A percentile compares a stretch with the other conserved stretches of the same genome.
These are phyloP conservation scores for Sisyra terminalis DNA, from an alignment of 2,888 invertebrate genomes.

Conservation along the genomic window DNA sequence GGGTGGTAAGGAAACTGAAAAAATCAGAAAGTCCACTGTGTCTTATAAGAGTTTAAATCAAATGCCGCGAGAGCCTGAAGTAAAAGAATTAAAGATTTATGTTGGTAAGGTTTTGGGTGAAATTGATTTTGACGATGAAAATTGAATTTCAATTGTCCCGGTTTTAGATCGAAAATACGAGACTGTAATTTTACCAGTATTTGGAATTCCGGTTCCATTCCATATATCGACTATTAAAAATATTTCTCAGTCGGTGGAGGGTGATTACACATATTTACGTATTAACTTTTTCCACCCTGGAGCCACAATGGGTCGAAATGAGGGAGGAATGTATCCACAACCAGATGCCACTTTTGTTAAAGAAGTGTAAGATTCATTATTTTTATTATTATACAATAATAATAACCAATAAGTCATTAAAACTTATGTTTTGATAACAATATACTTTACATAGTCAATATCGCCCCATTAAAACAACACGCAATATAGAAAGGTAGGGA, in stretches of 20 bases:
- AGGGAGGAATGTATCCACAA: slow-evolving; percentile 79
- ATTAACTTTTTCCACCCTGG: slow-evolving; percentile 99
- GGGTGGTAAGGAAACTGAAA: slow-evolving; percentile 71
- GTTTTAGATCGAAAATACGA: slow-evolving; percentile 83
- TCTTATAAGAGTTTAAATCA: slow-evolving; percentile 86
- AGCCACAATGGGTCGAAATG: slow-evolving; percentile 86
- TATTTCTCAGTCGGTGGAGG: slow-evolving; percentile 95
- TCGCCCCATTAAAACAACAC: too few species aligned
- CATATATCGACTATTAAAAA: slow-evolving; percentile 99
- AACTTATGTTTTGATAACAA: too few species aligned
- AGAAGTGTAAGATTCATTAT: slow-evolving; percentile 60
- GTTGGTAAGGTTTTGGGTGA: slow-evolving; percentile 65
- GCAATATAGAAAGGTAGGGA: too few species aligned
- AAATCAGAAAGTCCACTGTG: slow-evolving; percentile 83
- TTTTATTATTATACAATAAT: too few species aligned
- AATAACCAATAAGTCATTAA: too few species aligned
- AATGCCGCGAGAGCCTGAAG: slow-evolving; percentile 87
- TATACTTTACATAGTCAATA: too few species aligned
- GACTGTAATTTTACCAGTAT: slow-evolving; percentile 94
- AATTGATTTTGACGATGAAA: neutral
- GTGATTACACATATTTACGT: slow-evolving; percentile 94
- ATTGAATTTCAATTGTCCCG: neutral
- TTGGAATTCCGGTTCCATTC: slow-evolving; percentile 91
- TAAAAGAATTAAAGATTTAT: slow-evolving; percentile 83
- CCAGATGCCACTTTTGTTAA: slow-evolving; percentile 96